Evolutionary conservation across 2,797 vertebrate genomes (phyloP), one percentile per base, ranked within the genome.

Genomic region (Lycodopsis pacificus): DNA sequence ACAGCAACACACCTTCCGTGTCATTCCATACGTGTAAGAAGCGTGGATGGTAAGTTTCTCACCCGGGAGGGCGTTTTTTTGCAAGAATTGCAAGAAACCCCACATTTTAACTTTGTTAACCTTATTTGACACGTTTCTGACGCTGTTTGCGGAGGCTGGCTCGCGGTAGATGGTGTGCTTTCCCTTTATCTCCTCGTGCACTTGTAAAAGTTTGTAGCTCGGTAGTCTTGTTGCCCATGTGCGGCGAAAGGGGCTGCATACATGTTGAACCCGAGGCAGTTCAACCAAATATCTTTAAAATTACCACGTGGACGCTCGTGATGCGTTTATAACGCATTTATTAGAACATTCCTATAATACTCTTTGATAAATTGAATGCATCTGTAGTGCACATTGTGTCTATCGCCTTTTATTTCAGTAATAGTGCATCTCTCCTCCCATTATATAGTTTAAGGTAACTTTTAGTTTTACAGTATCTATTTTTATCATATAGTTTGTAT

Each of bases 41-140:
- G 82, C 81, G 69, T 76, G 86, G 56, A 83, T 79, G 73, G 78
- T 93, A 87, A 93, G 91, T 92, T 22, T 75, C 12, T 13, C 36
- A 8, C 76, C 19, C 49, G 49, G 61, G 44, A 64, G 57, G 53
- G 69, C 40, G 32, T 17, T 63, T 59, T 27, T 25, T 25, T n/a
- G 7, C 12, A 63, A 38, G 5, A 19, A 25, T 38, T 14, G 32
- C 15, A 56, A 44, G 19, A 40, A 46, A 17, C 7, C 3, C 14
- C 42, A 4, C 15, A 36, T 6, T 10, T 5, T 48, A 5, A 1
- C 3, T 19, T 20, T 19, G 19, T 34, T 34, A 2, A 59, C 19
- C 3, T 22, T 9, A 4, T 48, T 40, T 53, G 1, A 17, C 14
- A 11, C 22, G 8, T 20, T 13, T 8, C 10, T 15, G 58, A 2